Conservation (phyloP, 2,113 vertebrate genomes). For the Cromileptes altivelis region DNA sequence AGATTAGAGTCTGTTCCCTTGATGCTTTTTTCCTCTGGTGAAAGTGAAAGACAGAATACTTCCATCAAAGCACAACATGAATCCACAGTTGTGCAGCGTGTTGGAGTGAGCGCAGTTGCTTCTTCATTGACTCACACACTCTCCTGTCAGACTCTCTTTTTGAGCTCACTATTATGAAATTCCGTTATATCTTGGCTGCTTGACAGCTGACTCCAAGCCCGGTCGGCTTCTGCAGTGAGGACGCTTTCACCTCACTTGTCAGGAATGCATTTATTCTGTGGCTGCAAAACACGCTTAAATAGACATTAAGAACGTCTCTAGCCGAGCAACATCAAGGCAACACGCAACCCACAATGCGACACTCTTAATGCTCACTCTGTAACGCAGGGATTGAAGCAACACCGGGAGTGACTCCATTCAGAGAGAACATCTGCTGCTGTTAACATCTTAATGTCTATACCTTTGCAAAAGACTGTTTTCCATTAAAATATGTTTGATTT, state of each 20-base stretch:
- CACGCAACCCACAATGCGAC: neutral
- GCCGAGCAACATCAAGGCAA: neutral
- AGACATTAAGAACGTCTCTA: neutral
- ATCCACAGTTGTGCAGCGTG: neutral
- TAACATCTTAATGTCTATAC: neutral
- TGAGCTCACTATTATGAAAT: neutral
- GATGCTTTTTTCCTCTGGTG: neutral
- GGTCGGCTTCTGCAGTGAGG: neutral
- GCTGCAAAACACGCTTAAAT: neutral
- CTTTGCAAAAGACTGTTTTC: neutral
- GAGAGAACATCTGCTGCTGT: neutral
- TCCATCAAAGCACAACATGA: neutral
- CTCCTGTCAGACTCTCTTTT: neutral
- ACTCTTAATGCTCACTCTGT: neutral
- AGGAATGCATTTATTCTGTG: neutral
- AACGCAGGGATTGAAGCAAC: neutral
- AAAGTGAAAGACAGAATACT: neutral
- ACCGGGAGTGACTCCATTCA: neutral
- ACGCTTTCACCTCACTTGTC: neutral
- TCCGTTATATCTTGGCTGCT: neutral
- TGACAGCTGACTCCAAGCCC: neutral
- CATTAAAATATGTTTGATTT: neutral
- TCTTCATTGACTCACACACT: conserved; percentile 5
- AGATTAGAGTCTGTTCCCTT: neutral
- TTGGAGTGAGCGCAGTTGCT: neutral